Base-by-base conservation (phyloP, 1,140 invertebrate species). In the Coelopa frigida region DNA sequence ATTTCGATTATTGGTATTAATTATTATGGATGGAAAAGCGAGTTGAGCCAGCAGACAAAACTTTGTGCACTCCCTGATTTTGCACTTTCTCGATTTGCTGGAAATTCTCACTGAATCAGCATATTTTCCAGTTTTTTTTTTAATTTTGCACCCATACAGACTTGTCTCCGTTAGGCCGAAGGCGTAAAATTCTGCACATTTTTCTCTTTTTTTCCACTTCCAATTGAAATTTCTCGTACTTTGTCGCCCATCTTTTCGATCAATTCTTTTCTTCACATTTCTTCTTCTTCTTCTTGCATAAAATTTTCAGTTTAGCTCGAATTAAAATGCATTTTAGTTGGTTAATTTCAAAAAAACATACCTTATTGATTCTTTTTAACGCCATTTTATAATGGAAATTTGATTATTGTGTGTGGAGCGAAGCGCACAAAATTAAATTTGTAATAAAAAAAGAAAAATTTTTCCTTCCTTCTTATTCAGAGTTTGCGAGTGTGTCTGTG, bases 301-400 rank as follows among this genome's bases (percentile, higher is more conserved):
- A 62, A 68, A 49, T 76, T 59, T 52, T 47, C 57, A 29, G 51
- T 54, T 51, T 54, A 46, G 40, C 52, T 56, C 42, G 33, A 26
- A 17, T 43, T 26, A 46, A 56, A 52, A 52, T 50, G 49, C 20
- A 52, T 53, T 50, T 49, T 20, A 45, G 50, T 46, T 46, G 2
- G 12, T 37, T 15, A 18, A 18, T 26, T 29, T 29, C 27, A 29
- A 8, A 29, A 29, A 27, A 45, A 83, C 82, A 73, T 84, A 89
- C 87, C 86, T 92, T 91, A 84, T 91, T 91, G 80, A 92, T 92
- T 85, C 89, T 80, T 83, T 91, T 92, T 82, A 92, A 84, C 79
- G 89, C 88, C 89, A 92, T 92, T 86, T 67, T 64, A 38, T 33
- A 26, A 57, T 63, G 62, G 58, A 61, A 66, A 67, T 67, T 67